Evolutionary conservation across 2,888 invertebrate genomes (phyloP).

Genomic region (Orthosia gracilis): DNA sequence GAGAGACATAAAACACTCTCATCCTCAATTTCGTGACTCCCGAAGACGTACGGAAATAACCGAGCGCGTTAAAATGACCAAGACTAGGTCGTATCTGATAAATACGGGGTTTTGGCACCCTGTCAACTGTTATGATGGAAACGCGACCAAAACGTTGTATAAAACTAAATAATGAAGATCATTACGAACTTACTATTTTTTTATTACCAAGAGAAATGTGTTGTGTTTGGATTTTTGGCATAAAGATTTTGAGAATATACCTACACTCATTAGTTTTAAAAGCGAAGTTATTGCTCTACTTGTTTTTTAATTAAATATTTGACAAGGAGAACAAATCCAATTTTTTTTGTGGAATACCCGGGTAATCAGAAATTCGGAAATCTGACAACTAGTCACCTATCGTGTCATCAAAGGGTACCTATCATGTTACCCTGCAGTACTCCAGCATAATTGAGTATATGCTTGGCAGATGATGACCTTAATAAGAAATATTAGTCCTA

Average conservation of each 20-base stretch:
- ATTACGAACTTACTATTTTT: not conserved
- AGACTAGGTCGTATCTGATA: constrained; percentile 47
- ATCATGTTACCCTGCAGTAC: too few species aligned
- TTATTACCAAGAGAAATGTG: constrained; percentile 10
- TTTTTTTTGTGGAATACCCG: too few species aligned
- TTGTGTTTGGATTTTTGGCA: constrained; percentile 7
- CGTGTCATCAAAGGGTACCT: too few species aligned
- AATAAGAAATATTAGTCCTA: too few species aligned
- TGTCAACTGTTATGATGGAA: constrained; percentile 53
- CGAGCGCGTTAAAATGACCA: constrained; percentile 34
- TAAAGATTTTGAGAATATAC: not conserved
- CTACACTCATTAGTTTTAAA: not conserved
- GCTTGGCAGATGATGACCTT: too few species aligned
- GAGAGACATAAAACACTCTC: constrained; percentile 24
- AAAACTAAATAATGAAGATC: constrained; percentile 28
- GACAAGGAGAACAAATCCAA: too few species aligned
- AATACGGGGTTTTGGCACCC: constrained; percentile 49
- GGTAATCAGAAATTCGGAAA: too few species aligned
- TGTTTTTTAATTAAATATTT: not conserved
- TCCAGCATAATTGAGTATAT: too few species aligned
- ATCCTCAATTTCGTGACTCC: constrained; percentile 27
- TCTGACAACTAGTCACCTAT: too few species aligned
- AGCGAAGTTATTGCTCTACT: not conserved
- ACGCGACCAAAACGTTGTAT: constrained; percentile 23
- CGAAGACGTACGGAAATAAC: constrained; percentile 53